These are phyloP conservation scores for Caenorhabditis sulstoni DNA, from an alignment of 2,888 invertebrate species.

Conservation along the genomic window DNA sequence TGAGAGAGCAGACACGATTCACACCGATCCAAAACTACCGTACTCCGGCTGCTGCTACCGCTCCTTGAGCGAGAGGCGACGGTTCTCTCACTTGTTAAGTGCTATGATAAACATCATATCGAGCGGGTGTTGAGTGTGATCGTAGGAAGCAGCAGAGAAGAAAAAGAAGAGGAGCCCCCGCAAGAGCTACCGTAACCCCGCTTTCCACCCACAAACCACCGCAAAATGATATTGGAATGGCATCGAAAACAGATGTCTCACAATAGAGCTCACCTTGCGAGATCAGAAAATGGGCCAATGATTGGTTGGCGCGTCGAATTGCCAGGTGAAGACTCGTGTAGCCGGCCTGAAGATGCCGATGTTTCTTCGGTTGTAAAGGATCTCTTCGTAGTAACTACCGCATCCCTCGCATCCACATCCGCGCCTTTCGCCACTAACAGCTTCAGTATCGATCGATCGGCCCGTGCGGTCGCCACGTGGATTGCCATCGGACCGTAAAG, in stretches of 20 bases:
- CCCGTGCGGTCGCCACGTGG: constrained; percentile 34
- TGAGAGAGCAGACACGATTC: constrained; percentile 46
- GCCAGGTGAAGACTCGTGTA: constrained; percentile 58
- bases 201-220: constrained; percentile 24
- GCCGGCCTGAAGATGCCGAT: constrained; percentile 48
- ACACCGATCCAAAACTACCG: constrained; percentile 49
- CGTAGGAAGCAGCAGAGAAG: background rate
- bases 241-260: constrained; percentile 57
- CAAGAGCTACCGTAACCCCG: constrained; percentile 36
- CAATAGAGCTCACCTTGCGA: constrained; percentile 46
- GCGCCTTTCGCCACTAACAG: constrained; percentile 49
- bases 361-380: background rate
- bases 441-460: constrained; percentile 42
- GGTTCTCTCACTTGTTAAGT: constrained; percentile 55
- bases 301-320: constrained; percentile 32
- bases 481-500: constrained; percentile 44
- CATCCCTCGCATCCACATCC: constrained; percentile 45
- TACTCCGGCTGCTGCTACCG: background rate
- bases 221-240: constrained; percentile 35
- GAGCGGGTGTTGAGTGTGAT: constrained; percentile 52
- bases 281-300: constrained; percentile 59
- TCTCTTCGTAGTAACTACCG: constrained; percentile 22
- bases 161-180: constrained; percentile 3
- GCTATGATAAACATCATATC: constrained; percentile 59
- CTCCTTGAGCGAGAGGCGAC: background rate